Evolutionary conservation across 2,113 vertebrate species (phyloP).

Genomic region (Dromas ardeola): DNA sequence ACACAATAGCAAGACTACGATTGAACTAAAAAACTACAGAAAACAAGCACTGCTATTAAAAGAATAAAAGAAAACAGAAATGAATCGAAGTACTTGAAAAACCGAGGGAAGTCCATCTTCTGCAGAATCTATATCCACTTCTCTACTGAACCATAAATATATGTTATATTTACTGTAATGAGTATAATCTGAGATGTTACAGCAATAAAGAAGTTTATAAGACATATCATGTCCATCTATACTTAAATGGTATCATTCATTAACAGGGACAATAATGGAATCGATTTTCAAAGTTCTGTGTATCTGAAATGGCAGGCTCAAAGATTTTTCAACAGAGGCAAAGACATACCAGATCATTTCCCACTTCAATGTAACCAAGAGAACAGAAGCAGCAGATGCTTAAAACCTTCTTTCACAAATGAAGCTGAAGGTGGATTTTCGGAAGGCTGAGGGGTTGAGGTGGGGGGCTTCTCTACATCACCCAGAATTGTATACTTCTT

Average conservation of each 20-base stretch:
- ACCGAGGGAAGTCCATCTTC: neutral
- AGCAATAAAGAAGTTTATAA: neutral
- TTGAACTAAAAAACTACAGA: neutral
- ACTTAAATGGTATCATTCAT: neutral
- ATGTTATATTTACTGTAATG: neutral
- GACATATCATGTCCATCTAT: neutral
- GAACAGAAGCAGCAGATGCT: neutral
- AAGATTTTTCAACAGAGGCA: neutral
- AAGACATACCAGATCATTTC: neutral
- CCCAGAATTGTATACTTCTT: neutral
- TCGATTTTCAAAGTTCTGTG: neutral
- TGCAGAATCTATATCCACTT: neutral
- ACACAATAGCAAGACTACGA: neutral
- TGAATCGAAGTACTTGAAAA: neutral
- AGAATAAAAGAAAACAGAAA: slow-evolving; percentile 1
- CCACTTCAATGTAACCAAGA: neutral
- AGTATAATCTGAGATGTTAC: neutral
- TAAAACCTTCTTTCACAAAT: neutral
- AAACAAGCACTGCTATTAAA: neutral
- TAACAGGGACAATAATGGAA: neutral
- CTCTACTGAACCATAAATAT: neutral
- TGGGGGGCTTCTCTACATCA: accelerated
- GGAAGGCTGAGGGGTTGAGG: neutral
- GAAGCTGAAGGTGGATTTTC: neutral
- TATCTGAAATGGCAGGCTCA: neutral